Evolutionary conservation across 2,888 invertebrate genomes (phyloP), one percentile per base, ranked within the genome.

Genomic region (Plebejus melissa): DNA sequence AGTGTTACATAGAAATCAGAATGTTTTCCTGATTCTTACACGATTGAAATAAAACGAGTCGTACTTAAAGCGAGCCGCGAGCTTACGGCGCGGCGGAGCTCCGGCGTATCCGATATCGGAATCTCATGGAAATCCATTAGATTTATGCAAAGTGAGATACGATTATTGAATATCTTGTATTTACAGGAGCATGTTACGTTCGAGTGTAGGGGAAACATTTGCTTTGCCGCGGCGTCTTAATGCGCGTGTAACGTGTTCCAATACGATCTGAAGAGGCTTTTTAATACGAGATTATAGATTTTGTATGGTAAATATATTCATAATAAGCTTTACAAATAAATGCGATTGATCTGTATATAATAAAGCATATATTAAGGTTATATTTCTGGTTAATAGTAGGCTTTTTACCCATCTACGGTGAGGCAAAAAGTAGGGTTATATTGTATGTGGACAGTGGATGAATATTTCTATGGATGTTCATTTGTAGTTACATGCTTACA

Each of bases 101-200:
- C 28, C 36, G 36, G 38, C 70, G 70, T 75, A 65, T 69, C 75
- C 36, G 46, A 75, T 75, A 41, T 13, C 70, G 38, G 69, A 36
- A 70, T 75, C 70, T 38, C 54, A 70, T 75, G 57, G 72, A 72
- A 70, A 75, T 70, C 75, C 75, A 75, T 70, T 75, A 69, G 75
- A 75, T 75, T 54, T 75, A 75, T 75, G 70, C 46, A 75, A 69
- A 75, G 75, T 75, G 41, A 75, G 75, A 75, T 75, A 75, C 70
- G 75, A 70, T 75, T 75, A 75, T 75, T 70, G 75, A 75, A 75
- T 70, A 75, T 70, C 69, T 70, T 16, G 70, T 75, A 70, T 75
- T 75, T 70, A 70, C 75, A 75, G 57, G 75, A 75, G 22, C 70
- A 70, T 54, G 70, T 70, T 50, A 75, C 70, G 54, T 70, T 70